A percentile compares a stretch with the other conserved stretches of the same genome.
These are phyloP conservation scores for Eilema griseolum DNA, from an alignment of 2,888 invertebrate genomes.

Conservation along the genomic window DNA sequence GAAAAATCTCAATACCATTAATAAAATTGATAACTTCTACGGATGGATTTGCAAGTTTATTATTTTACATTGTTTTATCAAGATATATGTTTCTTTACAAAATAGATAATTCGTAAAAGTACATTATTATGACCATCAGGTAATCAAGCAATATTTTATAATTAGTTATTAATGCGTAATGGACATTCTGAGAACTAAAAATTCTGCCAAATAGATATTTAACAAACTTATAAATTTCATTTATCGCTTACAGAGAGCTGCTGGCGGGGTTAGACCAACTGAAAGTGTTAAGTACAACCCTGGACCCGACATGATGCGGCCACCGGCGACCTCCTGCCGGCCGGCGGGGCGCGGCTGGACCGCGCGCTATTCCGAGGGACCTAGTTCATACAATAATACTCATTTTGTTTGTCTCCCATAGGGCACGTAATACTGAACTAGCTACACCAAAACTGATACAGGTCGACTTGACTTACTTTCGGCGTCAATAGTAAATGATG, in stretches of 20 bases:
- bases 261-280: slow-evolving; percentile 77
- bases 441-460: not conserved
- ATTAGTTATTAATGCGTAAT: not conserved
- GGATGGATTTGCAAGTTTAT: too few relatives aligned
- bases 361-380: slow-evolving; percentile 20
- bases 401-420: not conserved
- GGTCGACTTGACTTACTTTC: not conserved
- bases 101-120: too few relatives aligned
- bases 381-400: not conserved
- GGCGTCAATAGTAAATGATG: not conserved
- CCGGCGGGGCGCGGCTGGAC: not conserved
- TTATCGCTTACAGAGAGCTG: slow-evolving; percentile 69
- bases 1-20: too few relatives aligned
- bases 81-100: too few relatives aligned
- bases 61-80: too few relatives aligned
- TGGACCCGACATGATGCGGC: slow-evolving; percentile 76
- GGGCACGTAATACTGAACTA: not conserved
- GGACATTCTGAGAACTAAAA: not conserved
- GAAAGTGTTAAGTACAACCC: slow-evolving; percentile 68
- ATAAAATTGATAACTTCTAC: too few relatives aligned
- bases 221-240: not conserved
- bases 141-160: too few relatives aligned
- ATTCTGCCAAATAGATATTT: not conserved
- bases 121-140: too few relatives aligned
- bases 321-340: slow-evolving; percentile 17